Evolutionary conservation across 2,797 vertebrate genomes (phyloP).

Genomic region (Hybognathus amarus): DNA sequence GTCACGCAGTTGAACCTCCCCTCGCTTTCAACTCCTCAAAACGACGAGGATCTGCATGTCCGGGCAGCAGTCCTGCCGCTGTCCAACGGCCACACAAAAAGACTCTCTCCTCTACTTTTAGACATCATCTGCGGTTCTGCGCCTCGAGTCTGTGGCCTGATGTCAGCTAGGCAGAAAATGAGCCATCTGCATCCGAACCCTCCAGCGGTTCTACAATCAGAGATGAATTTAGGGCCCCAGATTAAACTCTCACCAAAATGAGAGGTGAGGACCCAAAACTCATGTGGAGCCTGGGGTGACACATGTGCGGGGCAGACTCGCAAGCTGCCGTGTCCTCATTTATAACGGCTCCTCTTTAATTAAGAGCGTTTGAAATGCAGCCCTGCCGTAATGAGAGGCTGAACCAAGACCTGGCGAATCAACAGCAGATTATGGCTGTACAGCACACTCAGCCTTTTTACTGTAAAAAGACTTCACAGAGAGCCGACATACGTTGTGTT

Average conservation of each 20-base stretch:
- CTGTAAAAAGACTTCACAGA: constrained; percentile 7
- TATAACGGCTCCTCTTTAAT: constrained; percentile 76
- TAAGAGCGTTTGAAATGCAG: constrained; percentile 74
- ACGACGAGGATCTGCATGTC: constrained; percentile 72
- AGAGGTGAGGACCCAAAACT: constrained; percentile 37
- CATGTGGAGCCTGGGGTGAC: constrained; percentile 58
- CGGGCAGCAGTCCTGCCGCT: constrained; percentile 75
- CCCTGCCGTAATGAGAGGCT: constrained; percentile 77
- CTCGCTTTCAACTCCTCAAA: constrained; percentile 77
- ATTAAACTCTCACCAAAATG: constrained; percentile 29
- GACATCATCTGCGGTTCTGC: constrained; percentile 40
- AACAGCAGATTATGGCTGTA: constrained; percentile 77
- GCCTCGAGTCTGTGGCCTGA: constrained; percentile 27
- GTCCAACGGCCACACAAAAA: constrained; percentile 75
- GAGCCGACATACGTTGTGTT: background rate
- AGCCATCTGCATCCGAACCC: constrained; percentile 55
- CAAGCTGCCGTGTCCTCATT: constrained; percentile 59
- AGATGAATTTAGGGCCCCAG: background rate
- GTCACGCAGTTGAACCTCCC: constrained; percentile 81
- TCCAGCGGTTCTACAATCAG: constrained; percentile 23
- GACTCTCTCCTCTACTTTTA: constrained; percentile 72
- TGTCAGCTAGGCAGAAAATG: constrained; percentile 49
- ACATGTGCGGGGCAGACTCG: constrained; percentile 71
- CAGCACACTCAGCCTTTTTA: constrained; percentile 36
- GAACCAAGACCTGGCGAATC: constrained; percentile 73